Evolutionary conservation across 2,888 invertebrate genomes (phyloP), one percentile per base, ranked within the genome.

Genomic region (Phorcus lineatus): DNA sequence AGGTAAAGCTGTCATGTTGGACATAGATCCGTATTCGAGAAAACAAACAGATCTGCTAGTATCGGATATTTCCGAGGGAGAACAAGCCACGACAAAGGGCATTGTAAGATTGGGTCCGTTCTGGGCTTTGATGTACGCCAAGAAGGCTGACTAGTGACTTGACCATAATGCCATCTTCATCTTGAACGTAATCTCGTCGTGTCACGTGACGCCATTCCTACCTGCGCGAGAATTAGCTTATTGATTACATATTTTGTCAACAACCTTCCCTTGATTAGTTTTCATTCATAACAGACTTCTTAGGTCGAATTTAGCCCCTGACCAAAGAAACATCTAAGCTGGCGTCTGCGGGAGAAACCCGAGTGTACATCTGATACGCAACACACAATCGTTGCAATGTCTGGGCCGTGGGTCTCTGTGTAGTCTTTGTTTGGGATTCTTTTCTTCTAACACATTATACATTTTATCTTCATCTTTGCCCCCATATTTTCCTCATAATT

Each of bases 1-100:
- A 62, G 28, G 62, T 62, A 62, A 62, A 62, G 62, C 62, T 62
- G 62, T 62, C 62, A 62, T 62, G 62, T 62, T 62, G 28, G 62
- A 62, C 62, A 62, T 28, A 62, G 62, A 62, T 62, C 62, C 62
- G 62, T 62, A 62, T 62, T 62, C 62, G 62, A 62, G 62, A 62
- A 62, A 62, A 62, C 62, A 62, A 62, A 62, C 62, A 62, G 62
- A 62, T 62, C 62, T 24, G 62, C 62, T 62, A 62, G 62, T 62
- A 62, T 24, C 62, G 62, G 62, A 62, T 62, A 62, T 28, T 62
- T 28, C 28, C 28, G 62, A 62, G 28, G 62, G 62, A 13, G 62
- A 28, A 62, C 28, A 62, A 24, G 13, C 22, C 28, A 24, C 28
- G 28, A 62, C 62, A 62, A 62, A 62, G 62, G 24, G 28, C 62